Conservation (phyloP, 1,140 invertebrate species). For the Sycobia sp. region DNA sequence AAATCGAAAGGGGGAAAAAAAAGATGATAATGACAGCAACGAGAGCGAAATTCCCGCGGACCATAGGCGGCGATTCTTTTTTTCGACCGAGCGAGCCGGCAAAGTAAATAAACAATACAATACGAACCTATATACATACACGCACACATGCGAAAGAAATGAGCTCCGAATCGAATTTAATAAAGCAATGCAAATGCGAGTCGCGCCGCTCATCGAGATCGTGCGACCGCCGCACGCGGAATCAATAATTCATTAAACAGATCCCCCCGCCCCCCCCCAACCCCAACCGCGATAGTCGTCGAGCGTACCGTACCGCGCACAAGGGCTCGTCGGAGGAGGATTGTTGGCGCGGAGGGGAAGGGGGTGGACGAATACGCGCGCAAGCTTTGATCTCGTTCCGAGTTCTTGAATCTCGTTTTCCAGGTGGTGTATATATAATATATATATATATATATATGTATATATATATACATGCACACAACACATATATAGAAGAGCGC, state of each 20-base stretch:
- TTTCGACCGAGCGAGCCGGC: too few species aligned
- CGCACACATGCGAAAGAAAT: not conserved
- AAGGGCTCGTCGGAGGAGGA: not conserved
- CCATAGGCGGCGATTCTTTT: too few species aligned
- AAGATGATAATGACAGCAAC: too few species aligned
- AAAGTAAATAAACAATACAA: too few species aligned
- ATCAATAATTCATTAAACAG: slow-evolving; percentile 36
- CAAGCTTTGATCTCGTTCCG: slow-evolving; percentile 26
- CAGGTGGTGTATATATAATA: not conserved
- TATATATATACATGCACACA: too few species aligned
- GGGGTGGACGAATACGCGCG: too few species aligned
- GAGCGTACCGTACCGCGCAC: not conserved
- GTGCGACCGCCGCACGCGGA: not conserved
- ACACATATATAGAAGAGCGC: too few species aligned
- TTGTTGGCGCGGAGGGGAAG: not conserved
- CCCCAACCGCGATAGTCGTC: not conserved
- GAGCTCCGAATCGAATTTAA: slow-evolving; percentile 6
- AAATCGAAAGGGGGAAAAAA: too few species aligned
- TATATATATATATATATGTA: too few species aligned
- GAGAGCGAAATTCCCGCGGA: too few species aligned
- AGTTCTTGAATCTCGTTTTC: slow-evolving; percentile 24
- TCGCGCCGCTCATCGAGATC: not conserved
- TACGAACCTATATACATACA: not conserved
- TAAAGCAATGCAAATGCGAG: slow-evolving; percentile 30
- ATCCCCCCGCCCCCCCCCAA: not conserved